Conservation (phyloP, 2,113 vertebrate genomes). For the Chitala chitala region DNA sequence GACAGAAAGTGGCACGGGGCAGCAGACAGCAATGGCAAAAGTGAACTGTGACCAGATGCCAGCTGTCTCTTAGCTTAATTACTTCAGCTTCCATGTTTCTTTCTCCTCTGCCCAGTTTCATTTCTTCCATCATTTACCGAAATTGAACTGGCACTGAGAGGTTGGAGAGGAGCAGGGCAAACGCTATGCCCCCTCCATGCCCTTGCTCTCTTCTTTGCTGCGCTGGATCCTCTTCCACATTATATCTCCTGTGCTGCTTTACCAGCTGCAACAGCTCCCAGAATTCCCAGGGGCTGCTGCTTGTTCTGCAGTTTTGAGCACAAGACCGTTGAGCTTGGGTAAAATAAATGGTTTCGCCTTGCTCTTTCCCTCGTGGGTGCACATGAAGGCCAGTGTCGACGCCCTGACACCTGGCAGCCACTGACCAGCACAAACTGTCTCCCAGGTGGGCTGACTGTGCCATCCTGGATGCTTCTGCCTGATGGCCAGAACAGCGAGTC, state of each 20-base stretch:
- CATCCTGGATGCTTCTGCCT: slow-evolving; percentile 45
- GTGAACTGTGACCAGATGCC: slow-evolving; percentile 34
- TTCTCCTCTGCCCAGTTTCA: slow-evolving; percentile 2
- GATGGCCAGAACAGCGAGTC: slow-evolving; percentile 51
- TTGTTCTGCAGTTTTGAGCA: slow-evolving; percentile 24
- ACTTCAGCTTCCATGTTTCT: background rate
- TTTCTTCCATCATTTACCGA: background rate
- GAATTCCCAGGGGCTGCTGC: background rate
- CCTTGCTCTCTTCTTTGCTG: slow-evolving; percentile 36
- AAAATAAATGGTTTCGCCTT: slow-evolving; percentile 35
- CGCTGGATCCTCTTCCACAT: slow-evolving; percentile 38
- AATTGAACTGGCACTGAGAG: background rate
- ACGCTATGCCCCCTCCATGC: background rate
- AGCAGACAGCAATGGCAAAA: slow-evolving; percentile 20
- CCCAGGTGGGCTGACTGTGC: slow-evolving; percentile 34
- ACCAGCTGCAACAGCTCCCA: background rate
- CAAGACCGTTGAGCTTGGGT: slow-evolving; percentile 50
- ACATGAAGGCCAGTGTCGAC: background rate
- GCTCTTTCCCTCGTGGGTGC: slow-evolving; percentile 8
- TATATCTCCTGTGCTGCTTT: background rate
- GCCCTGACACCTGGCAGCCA: slow-evolving; percentile 6
- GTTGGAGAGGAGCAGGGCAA: slow-evolving; percentile 5
- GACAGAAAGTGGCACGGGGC: slow-evolving; percentile 36
- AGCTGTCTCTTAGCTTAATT: background rate
- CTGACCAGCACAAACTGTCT: slow-evolving; percentile 23